phyloP scores from a whole-genome alignment of 2,888 invertebrate species.

The Lathronympha strigana region DNA sequence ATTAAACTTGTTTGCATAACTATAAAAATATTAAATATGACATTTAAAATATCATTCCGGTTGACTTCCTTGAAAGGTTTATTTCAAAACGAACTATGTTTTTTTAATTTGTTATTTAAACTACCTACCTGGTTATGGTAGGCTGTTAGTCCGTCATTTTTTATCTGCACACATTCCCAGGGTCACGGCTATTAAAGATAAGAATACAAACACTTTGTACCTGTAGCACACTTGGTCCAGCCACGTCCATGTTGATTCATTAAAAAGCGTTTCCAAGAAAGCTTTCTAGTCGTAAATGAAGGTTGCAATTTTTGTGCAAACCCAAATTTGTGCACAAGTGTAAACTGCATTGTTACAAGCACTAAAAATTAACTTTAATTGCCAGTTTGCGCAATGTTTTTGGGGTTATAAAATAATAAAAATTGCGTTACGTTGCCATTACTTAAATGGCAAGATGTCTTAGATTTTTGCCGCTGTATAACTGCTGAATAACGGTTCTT shows the following conservation, averaged over 20 bases:
- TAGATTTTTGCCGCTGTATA: constrained; percentile 22
- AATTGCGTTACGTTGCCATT: constrained; percentile 20
- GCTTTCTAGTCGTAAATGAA: constrained; percentile 68
- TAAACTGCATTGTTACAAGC: constrained; percentile 40
- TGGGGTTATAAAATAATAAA: constrained; percentile 40
- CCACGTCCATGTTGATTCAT: constrained; percentile 18
- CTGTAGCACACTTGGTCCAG: not conserved
- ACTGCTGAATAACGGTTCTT: constrained; percentile 29
- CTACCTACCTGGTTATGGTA: constrained; percentile 13
- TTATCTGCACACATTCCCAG: constrained; percentile 20
- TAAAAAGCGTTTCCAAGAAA: constrained; percentile 45
- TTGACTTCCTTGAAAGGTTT: constrained; percentile 36
- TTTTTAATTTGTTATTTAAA: no score
- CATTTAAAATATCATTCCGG: constrained; percentile 45
- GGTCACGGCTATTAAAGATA: constrained; percentile 10
- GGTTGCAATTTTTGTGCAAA: constrained; percentile 61
- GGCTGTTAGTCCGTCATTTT: constrained; percentile 1
- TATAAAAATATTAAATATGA: constrained; percentile 57
- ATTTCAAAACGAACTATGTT: constrained; percentile 1
- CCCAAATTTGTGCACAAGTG: constrained; percentile 32
- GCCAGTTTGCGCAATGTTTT: constrained; percentile 40
- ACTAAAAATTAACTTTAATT: constrained; percentile 43
- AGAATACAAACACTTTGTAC: constrained; percentile 3
- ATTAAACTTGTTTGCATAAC: constrained; percentile 61
- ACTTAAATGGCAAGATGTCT: constrained; percentile 16